A percentile compares a stretch with the other conserved stretches of the same genome.
These are phyloP conservation scores for Rallus limicola DNA, from an alignment of 2,113 vertebrate species.

Conservation along the genomic window DNA sequence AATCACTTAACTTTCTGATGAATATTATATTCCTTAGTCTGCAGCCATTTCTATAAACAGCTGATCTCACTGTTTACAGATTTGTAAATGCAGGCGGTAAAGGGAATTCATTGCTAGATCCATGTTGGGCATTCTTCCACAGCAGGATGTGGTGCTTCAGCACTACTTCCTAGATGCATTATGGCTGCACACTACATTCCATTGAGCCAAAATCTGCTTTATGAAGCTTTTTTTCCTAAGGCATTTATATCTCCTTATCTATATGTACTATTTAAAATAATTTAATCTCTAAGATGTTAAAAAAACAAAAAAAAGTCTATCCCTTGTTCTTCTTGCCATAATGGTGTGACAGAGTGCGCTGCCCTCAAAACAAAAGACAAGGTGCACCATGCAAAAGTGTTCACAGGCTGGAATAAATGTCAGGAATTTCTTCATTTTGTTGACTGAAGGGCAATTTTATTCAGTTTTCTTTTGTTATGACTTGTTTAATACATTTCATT, in stretches of 20 bases:
- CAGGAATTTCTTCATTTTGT: background rate
- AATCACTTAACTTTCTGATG: background rate
- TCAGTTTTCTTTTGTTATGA: background rate
- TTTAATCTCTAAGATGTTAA: background rate
- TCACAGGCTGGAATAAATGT: background rate
- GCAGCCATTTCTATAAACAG: background rate
- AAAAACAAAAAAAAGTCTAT: background rate
- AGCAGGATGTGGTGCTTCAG: background rate
- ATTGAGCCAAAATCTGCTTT: background rate
- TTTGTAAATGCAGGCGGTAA: background rate
- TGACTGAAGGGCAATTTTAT: background rate
- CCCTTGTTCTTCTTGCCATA: background rate
- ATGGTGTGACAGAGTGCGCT: background rate
- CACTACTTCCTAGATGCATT: background rate
- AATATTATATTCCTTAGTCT: background rate
- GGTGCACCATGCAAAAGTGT: fast-evolving
- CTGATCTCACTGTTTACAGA: background rate
- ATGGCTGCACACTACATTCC: background rate
- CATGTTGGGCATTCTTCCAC: background rate
- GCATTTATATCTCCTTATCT: background rate
- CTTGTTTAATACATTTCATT: background rate
- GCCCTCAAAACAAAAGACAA: background rate
- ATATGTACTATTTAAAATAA: background rate
- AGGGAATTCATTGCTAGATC: background rate
- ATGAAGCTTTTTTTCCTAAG: background rate